Evolutionary conservation across 2,113 vertebrate species (phyloP).

Genomic region (Lamprologus sp.): DNA sequence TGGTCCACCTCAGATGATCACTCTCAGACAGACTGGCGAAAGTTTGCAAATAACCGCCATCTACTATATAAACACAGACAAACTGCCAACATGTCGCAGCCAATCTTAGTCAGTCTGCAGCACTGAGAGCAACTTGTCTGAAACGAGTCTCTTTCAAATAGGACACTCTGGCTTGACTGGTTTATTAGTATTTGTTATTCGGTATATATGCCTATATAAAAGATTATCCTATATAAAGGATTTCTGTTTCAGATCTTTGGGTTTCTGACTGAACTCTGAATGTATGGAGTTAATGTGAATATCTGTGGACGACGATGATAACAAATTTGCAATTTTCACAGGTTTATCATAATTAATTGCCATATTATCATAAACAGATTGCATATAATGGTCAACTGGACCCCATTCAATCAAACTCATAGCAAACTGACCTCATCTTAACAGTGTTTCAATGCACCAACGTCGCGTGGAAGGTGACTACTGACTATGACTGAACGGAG

Average conservation of each 20-base stretch:
- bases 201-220: neutral
- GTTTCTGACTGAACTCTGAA: neutral
- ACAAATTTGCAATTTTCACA: neutral
- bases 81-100: neutral
- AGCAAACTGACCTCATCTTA: neutral
- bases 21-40: neutral
- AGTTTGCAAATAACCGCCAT: neutral
- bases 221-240: neutral
- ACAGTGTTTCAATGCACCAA: neutral
- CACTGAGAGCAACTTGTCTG: neutral
- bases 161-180: neutral
- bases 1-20: neutral
- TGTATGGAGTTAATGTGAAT: neutral
- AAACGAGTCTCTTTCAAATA: neutral
- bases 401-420: neutral
- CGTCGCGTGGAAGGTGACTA: fast-evolving
- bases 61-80: neutral
- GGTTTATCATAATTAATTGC: neutral
- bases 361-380: neutral
- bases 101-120: neutral
- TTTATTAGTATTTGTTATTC: neutral
- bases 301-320: neutral
- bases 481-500: neutral
- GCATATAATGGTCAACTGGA: neutral
- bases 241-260: neutral